Base-by-base conservation (phyloP, 2,888 invertebrate species). In the Thecocarcelia acutangulata region DNA sequence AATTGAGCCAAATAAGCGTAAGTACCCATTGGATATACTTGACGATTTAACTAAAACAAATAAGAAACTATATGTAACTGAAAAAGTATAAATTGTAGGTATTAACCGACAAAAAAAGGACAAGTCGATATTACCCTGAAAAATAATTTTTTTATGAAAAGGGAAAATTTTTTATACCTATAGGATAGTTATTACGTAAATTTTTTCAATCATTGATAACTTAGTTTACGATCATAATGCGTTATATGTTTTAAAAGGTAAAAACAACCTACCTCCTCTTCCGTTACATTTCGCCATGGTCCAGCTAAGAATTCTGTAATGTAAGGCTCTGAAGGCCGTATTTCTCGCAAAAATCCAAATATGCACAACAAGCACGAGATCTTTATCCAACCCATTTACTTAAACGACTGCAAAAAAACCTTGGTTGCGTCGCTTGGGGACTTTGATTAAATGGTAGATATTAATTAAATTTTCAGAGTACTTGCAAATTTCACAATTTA, bases 291-390 rank as follows among this genome's bases (percentile, higher is more conserved):
- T 86, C 95, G 93, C 94, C 95, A 96, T 85, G 93, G 92, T 76
- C 95, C 95, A 13, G 93, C 92, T 28, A 97, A 91, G 88, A 94
- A 97, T 87, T 96, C 95, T 0, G 95, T 95, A 13, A 97, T 93
- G 87, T 95, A 97, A 0, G 96, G 96, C 87, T 97, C 97, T 0
- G 96, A 96, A 0, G 97, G 97, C n/a, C 97, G 92, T 69, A 96
- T 94, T 90, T 97, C 97, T 84, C 96, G 94, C 44, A 97, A 91
- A 85, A 96, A 94, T 9, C 97, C 97, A 88, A 96, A 96, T 46
- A 94, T 91, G 87, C 96, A 96, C 28, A 97, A 91, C 63, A 96
- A 90, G 37, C 95, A 91, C 0, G 95, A 95, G 68, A 95, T 93
- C 89, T 92, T 93, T 33, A 94, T 88, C 96, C 96, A 96, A 85